Percentiles rank a stretch among this genome's conserved stretches.
Evolutionary conservation across 2,888 invertebrate species (phyloP).

Genomic region (Drymonia ruficornis): DNA sequence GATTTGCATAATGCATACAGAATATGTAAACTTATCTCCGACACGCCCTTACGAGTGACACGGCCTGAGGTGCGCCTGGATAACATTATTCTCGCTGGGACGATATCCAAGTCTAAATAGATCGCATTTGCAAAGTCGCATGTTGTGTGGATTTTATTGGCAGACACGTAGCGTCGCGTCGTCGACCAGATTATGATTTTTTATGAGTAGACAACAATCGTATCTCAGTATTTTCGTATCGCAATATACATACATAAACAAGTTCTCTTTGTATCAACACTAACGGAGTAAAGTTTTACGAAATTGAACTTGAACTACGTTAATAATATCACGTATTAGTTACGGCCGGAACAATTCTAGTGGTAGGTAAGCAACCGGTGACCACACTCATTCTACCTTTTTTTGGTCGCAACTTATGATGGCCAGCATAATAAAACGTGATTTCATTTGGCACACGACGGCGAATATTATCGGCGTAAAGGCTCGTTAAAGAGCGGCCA

Average conservation of each 20-base stretch:
- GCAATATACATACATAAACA: slow-evolving; percentile 19
- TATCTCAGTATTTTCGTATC: slow-evolving; percentile 34
- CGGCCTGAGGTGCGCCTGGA: slow-evolving; percentile 78
- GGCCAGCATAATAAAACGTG: slow-evolving; percentile 61
- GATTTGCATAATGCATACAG: slow-evolving; percentile 83
- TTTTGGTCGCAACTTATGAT: slow-evolving; percentile 60
- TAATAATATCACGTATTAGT: slow-evolving; percentile 25
- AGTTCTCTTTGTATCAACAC: slow-evolving; percentile 25
- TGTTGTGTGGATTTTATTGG: slow-evolving; percentile 62
- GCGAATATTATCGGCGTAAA: slow-evolving; percentile 65
- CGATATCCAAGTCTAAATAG: slow-evolving; percentile 79
- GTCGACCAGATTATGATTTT: slow-evolving; percentile 45
- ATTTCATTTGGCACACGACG: slow-evolving; percentile 65
- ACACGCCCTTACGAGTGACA: slow-evolving; percentile 81
- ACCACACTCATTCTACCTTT: slow-evolving; percentile 48
- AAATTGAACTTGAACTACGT: slow-evolving; percentile 19
- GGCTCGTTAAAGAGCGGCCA: slow-evolving; percentile 70
- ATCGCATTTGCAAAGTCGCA: slow-evolving; percentile 72
- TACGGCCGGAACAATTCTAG: slow-evolving; percentile 24
- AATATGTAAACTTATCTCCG: slow-evolving; percentile 82
- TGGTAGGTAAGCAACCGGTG: slow-evolving; percentile 41
- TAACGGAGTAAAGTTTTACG: slow-evolving; percentile 26
- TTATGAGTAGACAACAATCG: slow-evolving; percentile 36
- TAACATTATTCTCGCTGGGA: slow-evolving; percentile 78
- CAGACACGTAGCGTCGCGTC: slow-evolving; percentile 37